Evolutionary conservation across 2,888 invertebrate genomes (phyloP).

Genomic region (Phortica magna): DNA sequence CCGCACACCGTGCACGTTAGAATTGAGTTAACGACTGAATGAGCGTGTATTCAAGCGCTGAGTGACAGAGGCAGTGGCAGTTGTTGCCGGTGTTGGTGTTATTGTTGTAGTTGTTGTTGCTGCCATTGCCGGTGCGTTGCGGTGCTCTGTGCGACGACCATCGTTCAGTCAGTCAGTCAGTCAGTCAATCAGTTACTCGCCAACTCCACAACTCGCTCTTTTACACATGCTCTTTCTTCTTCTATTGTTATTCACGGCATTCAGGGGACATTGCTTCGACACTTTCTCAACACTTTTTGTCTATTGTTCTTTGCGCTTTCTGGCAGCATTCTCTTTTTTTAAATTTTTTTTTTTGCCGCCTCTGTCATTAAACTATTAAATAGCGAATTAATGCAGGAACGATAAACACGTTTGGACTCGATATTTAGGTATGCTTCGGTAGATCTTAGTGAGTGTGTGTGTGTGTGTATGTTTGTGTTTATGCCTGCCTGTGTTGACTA

Average conservation of each 20-base stretch:
- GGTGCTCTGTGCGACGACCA: too few species aligned
- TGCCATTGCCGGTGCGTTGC: background rate
- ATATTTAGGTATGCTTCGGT: too few species aligned
- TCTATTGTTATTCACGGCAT: background rate
- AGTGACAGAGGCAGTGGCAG: conserved; percentile 45
- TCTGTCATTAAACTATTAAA: background rate
- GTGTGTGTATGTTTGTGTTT: background rate
- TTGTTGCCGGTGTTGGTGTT: conserved; percentile 44
- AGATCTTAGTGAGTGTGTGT: too few species aligned
- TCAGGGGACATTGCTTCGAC: conserved; percentile 28
- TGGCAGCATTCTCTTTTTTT: conserved; percentile 19
- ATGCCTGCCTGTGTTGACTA: background rate
- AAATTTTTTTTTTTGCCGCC: background rate
- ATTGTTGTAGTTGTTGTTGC: conserved; percentile 26
- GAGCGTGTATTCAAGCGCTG: too few species aligned
- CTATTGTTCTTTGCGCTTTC: conserved; percentile 50
- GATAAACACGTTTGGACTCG: background rate
- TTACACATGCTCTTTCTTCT: conserved; percentile 27
- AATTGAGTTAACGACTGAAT: conserved; percentile 23
- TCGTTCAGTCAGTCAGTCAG: too few species aligned
- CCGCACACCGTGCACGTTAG: conserved; percentile 44
- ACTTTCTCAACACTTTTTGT: conserved; percentile 38
- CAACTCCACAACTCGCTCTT: background rate
- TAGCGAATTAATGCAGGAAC: background rate
- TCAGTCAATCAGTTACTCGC: conserved; percentile 25